A percentile compares a stretch with the other conserved stretches of the same genome.
phyloP scores from a whole-genome alignment of 1,140 invertebrate genomes.

The Radopholus similis region DNA sequence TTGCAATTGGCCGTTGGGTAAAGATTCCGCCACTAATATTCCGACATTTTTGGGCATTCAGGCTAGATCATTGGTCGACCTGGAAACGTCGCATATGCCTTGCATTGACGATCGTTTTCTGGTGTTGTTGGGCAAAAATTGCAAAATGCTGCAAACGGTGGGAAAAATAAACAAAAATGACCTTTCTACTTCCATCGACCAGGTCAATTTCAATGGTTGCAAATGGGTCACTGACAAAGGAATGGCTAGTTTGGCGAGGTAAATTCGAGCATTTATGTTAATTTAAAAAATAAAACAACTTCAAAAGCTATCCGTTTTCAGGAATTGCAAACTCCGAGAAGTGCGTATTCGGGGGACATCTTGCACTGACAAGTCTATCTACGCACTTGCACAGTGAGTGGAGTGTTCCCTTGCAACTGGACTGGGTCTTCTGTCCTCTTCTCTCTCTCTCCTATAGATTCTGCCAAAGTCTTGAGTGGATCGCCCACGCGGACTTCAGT shows the following conservation, averaged over 20 bases:
- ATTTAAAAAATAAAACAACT: background rate
- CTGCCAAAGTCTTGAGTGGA: constrained; percentile 56
- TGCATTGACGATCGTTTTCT: constrained; percentile 54
- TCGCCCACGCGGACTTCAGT: constrained; percentile 56
- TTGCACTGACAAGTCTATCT: constrained; percentile 56
- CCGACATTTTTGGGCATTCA: constrained; percentile 18
- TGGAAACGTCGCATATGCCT: constrained; percentile 54
- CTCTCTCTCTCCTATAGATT: constrained; percentile 14
- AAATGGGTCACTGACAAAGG: constrained; percentile 58
- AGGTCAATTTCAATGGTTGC: constrained; percentile 58
- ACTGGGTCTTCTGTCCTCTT: too few species aligned
- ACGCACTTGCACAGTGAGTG: constrained; percentile 45
- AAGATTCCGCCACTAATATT: constrained; percentile 6
- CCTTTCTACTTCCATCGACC: background rate
- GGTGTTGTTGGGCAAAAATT: constrained; percentile 50
- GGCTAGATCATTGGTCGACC: constrained; percentile 25
- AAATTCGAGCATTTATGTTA: too few species aligned
- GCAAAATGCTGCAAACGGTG: constrained; percentile 34
- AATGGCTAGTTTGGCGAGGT: constrained; percentile 42
- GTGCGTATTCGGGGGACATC: constrained; percentile 53
- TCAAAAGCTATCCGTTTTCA: constrained; percentile 18
- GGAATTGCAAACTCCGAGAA: constrained; percentile 49
- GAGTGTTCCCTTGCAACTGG: too few species aligned
- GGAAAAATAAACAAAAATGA: too few species aligned
- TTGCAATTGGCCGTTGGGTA: constrained; percentile 54